phyloP scores from a whole-genome alignment of 2,888 invertebrate genomes.

The Campaea margaritaria region DNA sequence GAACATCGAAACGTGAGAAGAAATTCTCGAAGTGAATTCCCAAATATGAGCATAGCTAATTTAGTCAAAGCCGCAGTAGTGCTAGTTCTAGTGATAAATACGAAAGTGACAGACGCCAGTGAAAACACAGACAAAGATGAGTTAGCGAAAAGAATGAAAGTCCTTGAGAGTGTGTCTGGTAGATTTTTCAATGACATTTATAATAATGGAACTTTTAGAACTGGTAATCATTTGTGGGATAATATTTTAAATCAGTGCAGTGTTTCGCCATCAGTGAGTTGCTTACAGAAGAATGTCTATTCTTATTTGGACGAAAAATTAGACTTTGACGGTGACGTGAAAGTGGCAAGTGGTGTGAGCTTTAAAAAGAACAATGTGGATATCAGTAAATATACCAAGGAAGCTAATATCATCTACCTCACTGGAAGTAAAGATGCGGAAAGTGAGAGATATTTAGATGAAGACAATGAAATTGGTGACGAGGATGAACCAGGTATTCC shows the following conservation, averaged over 20 bases:
- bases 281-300: conserved; percentile 91
- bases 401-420: conserved; percentile 81
- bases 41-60: conserved; percentile 44
- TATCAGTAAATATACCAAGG: conserved; percentile 82
- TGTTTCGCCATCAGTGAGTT: conserved; percentile 87
- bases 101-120: conserved; percentile 51
- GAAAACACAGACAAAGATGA: conserved; percentile 57
- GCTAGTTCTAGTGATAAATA: conserved; percentile 59
- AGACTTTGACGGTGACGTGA: conserved; percentile 87
- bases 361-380: conserved; percentile 88
- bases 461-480: conserved; percentile 72
- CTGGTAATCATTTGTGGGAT: conserved; percentile 90
- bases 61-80: conserved; percentile 56
- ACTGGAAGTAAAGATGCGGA: conserved; percentile 64
- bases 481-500: conserved; percentile 69
- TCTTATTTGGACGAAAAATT: conserved; percentile 89
- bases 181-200: conserved; percentile 73
- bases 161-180: conserved; percentile 69
- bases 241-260: conserved; percentile 90
- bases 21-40: conserved; percentile 18
- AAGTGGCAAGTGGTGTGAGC: conserved; percentile 87
- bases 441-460: conserved; percentile 60
- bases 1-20: conserved; percentile 25
- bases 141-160: conserved; percentile 63
- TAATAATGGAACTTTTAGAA: conserved; percentile 78